A percentile compares a stretch with the other conserved stretches of the same genome.
Conservation (phyloP, 2,888 invertebrate species). For the Tethea ocularis region DNA sequence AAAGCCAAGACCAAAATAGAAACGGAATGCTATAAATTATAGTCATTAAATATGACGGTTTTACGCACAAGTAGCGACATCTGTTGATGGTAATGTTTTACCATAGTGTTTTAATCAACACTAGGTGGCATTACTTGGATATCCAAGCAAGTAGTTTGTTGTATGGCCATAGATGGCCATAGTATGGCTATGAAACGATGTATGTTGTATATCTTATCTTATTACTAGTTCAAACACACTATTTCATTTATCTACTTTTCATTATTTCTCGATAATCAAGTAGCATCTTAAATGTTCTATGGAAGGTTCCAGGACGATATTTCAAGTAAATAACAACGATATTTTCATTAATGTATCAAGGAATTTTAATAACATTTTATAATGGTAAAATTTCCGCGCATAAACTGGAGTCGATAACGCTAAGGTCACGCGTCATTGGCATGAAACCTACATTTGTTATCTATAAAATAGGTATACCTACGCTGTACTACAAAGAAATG, state of each 20-base stretch:
- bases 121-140: neutral
- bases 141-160: no score
- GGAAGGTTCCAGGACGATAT: neutral
- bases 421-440: neutral
- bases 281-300: neutral
- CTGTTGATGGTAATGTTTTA: neutral
- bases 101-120: neutral
- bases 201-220: neutral
- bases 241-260: neutral
- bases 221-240: neutral
- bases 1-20: neutral
- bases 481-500: no score
- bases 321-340: neutral
- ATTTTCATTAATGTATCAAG: neutral
- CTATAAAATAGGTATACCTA: no score
- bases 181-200: no score
- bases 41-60: neutral
- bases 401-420: neutral
- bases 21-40: neutral
- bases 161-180: neutral
- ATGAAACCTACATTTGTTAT: neutral
- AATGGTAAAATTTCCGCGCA: neutral
- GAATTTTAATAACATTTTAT: neutral
- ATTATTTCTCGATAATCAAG: neutral
- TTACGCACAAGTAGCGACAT: neutral